Conservation (phyloP, 2,113 vertebrate genomes). For the Motacilla alba region DNA sequence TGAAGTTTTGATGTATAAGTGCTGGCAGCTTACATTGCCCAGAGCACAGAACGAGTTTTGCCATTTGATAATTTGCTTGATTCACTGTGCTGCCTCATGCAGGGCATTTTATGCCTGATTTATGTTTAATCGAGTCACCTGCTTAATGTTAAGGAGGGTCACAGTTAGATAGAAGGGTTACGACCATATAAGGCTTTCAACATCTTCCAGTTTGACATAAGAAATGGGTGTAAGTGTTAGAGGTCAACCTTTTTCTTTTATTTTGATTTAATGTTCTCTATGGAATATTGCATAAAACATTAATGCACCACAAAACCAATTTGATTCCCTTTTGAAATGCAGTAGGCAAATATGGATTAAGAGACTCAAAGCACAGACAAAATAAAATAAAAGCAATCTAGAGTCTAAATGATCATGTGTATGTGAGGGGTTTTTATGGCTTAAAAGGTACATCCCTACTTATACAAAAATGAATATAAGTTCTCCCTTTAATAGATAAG, state of each 20-base stretch:
- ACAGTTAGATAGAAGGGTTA: conserved; percentile 72
- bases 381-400: conserved; percentile 9
- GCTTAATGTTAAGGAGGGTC: conserved; percentile 77
- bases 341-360: conserved; percentile 14
- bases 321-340: conserved; percentile 48
- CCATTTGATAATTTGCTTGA: conserved; percentile 81
- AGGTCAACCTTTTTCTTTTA: conserved; percentile 63
- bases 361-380: conserved; percentile 5
- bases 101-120: conserved; percentile 81
- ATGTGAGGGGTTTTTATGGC: background rate
- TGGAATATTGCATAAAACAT: conserved; percentile 63
- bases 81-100: conserved; percentile 76
- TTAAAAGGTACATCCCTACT: background rate
- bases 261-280: conserved; percentile 70
- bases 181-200: conserved; percentile 59
- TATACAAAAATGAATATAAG: background rate
- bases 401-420: background rate
- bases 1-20: conserved; percentile 85
- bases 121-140: conserved; percentile 82
- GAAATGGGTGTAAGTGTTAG: conserved; percentile 56
- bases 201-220: conserved; percentile 66
- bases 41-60: conserved; percentile 76
- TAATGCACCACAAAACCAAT: conserved; percentile 56
- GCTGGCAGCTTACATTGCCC: conserved; percentile 80
- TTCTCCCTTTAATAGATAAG: background rate